Conservation (phyloP, 1,140 invertebrate genomes). For the Cotesia glomerata region DNA sequence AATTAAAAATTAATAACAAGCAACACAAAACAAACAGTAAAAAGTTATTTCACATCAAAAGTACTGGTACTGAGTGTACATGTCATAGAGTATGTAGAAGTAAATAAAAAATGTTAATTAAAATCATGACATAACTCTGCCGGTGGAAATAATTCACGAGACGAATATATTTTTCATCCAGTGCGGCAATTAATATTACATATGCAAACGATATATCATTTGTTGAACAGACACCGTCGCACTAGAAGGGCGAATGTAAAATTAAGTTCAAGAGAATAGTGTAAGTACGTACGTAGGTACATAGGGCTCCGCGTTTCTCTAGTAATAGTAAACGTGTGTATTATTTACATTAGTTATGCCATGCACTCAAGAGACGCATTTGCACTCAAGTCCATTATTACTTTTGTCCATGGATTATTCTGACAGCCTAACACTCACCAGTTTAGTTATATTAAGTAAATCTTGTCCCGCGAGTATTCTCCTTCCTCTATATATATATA, state of each 20-base stretch:
- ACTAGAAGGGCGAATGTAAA: slow-evolving; percentile 11
- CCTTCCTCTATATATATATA: slow-evolving; percentile 17
- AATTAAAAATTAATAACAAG: too few relatives aligned
- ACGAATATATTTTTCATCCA: slow-evolving; percentile 20
- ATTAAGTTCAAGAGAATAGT: slow-evolving; percentile 4
- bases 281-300: neutral
- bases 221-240: slow-evolving; percentile 32
- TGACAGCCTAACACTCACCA: slow-evolving; percentile 53
- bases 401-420: slow-evolving; percentile 50
- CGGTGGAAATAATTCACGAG: neutral
- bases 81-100: too few relatives aligned
- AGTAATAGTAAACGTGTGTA: slow-evolving; percentile 27
- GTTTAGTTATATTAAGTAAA: slow-evolving; percentile 47
- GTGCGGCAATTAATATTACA: slow-evolving; percentile 25
- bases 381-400: slow-evolving; percentile 53
- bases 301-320: neutral
- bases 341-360: slow-evolving; percentile 32
- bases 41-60: too few relatives aligned
- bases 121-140: neutral
- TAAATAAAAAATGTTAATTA: too few relatives aligned
- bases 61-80: too few relatives aligned
- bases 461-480: slow-evolving; percentile 41
- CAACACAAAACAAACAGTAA: too few relatives aligned
- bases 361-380: slow-evolving; percentile 41
- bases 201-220: slow-evolving; percentile 37